Conservation (phyloP, 2,113 vertebrate genomes). For the Jaculus jaculus region DNA sequence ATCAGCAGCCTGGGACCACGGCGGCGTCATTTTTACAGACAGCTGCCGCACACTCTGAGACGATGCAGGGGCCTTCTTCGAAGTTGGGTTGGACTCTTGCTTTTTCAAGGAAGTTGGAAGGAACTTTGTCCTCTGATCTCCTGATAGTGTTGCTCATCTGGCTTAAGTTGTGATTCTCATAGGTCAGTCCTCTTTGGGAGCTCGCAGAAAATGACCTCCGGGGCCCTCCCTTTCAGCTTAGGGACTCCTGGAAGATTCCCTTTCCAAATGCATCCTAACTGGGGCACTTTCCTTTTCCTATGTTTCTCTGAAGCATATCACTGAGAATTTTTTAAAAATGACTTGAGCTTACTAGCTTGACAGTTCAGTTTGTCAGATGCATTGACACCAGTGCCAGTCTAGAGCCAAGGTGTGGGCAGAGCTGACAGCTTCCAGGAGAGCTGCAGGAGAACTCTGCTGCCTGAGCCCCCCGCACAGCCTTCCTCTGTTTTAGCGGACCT, state of each 20-base stretch:
- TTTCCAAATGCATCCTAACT: accelerated
- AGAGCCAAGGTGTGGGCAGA: too few species aligned
- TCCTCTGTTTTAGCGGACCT: background rate
- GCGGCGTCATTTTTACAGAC: accelerated
- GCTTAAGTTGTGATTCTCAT: background rate
- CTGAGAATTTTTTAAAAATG: accelerated
- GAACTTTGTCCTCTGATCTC: background rate
- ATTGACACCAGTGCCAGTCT: accelerated
- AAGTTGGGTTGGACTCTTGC: background rate
- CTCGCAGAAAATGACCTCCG: background rate
- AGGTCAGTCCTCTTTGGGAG: accelerated
- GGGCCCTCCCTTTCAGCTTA: background rate
- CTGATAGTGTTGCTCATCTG: accelerated
- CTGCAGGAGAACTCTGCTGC: background rate
- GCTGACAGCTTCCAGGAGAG: background rate
- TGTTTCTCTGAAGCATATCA: background rate
- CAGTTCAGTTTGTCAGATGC: accelerated
- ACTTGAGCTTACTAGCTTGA: accelerated
- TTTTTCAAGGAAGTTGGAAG: background rate
- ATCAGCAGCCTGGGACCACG: background rate
- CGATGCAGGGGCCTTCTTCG: accelerated
- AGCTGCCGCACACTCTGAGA: background rate
- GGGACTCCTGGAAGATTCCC: background rate
- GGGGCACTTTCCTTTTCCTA: accelerated
- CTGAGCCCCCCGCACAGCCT: accelerated